Evolutionary conservation across 2,113 vertebrate species (phyloP), one percentile per base, ranked within the genome.

Genomic region (Coptodon rendalli): DNA sequence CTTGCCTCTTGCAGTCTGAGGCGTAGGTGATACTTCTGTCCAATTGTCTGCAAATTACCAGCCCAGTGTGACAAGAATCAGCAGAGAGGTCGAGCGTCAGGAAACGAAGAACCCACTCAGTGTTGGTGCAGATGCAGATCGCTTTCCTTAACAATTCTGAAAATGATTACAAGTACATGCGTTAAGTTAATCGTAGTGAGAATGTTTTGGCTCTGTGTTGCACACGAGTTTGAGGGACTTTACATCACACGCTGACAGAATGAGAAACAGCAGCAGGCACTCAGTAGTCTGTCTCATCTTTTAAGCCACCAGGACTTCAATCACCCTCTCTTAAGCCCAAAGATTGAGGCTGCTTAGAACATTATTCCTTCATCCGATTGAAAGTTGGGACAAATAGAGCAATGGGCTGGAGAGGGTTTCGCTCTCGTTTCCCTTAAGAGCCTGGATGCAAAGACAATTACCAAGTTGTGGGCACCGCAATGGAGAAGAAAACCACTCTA

Each of bases 401-500:
- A 73, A 84, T 38, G 73, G 83, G 76, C 79, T 87, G 57, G 63
- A 89, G 81, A 68, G 82, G 88, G 89, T 79, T 90, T 93, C 84
- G 61, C 85, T 91, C 81, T 82, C n/a, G n/a, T 86, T 87, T 93
- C 87, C 84, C 84, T 63, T 43, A 87, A 90, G 48, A 90, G 91
- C 29, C 87, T 87, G 93, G 76, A 94, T 93, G 89, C 86, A 90
- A 86, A 93, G 93, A 95, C 92, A 94, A 94, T 95, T 94, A 94
- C 88, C 4, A 19, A 91, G 87, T 89, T 93, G 89, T 92, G 92
- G 94, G 93, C 89, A 76, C 63, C 86, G 81, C 12, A 38, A 79
- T 85, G 83, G 48, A 73, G 54, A 91, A 89, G 90, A 91, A 93
- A 95, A 93, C 73, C 90, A 78, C 86, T 93, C 82, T 91, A 90